Base-by-base conservation (phyloP, 2,888 invertebrate species). In the Cosmorhoe ocellata region DNA sequence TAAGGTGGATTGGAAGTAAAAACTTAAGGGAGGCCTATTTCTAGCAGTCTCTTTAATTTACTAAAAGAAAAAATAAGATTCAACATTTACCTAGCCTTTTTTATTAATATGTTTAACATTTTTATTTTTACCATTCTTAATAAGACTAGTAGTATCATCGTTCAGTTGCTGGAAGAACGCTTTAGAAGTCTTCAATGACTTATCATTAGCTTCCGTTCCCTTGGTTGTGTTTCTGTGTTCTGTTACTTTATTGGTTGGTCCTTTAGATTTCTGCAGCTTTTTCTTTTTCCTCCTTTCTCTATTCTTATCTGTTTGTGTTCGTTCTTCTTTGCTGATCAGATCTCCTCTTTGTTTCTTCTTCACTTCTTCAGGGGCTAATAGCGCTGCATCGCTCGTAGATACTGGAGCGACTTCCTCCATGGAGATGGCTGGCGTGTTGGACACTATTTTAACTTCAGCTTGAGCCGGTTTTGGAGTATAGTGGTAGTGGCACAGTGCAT, bases 341-440 rank as follows among this genome's bases (percentile, higher is more conserved):
- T 92, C 91, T 43, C 93, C 92, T 72, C 91, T 82, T 9, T 59
- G 73, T 66, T 86, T 91, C 91, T 92, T 92, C 80, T 93, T 93
- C 0, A 99, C 91, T 92, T 99, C 99, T 84, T 98, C 97, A 0
- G 99, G 98, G 11, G 99, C 98, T 57, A 99, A 86, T 28, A 98
- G 80, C 1, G 94, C 91, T 2, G 95, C 96, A 80, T 97, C 95
- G 70, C 95, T 97, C 0, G 94, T 92, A n/a, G 95, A 94, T 4
- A 96, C 91, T 0, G 99, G 99, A 0, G 98, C 97, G 5, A 98
- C 98, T 84, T 99, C 99, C 82, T 99, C 99, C 93, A 98, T 96
- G 24, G 91, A 93, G 40, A 99, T 93, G 0, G 98, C 96, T 1
- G 99, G 97, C 56, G 97, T 91, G 76, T 99, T 99, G 51, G 94